These are phyloP conservation scores for Maccullochella peelii DNA, from an alignment of 2,113 vertebrate genomes.

Conservation along the genomic window DNA sequence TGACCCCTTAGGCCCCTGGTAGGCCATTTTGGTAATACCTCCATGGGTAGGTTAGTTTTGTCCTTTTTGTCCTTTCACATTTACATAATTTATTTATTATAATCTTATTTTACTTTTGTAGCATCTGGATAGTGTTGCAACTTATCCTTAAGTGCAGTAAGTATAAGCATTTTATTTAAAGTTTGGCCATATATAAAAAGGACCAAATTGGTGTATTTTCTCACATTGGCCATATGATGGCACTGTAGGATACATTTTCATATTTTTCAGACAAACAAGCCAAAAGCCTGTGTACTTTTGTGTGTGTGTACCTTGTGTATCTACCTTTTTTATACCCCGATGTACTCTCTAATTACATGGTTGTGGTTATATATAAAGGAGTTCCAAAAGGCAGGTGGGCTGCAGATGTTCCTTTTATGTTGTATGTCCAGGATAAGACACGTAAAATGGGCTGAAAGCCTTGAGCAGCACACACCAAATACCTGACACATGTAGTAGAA, in stretches of 20 bases:
- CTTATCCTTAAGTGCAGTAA: not conserved
- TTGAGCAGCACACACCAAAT: not conserved
- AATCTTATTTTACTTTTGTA: not conserved
- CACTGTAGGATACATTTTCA: conserved; percentile 19
- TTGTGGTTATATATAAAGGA: conserved; percentile 9
- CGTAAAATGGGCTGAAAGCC: not conserved
- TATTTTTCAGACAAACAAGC: not conserved
- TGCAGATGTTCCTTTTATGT: conserved; percentile 26
- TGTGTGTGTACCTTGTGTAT: not conserved
- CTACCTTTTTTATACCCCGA: not conserved
- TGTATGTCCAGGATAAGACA: not conserved
- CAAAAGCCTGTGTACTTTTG: not conserved
- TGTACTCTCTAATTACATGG: not conserved
- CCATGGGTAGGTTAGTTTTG: not conserved
- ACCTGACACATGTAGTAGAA: conserved; percentile 2
- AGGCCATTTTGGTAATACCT: not conserved
- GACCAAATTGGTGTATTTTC: not conserved
- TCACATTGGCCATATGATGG: conserved; percentile 53
- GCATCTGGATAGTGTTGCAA: not conserved
- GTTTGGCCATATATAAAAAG: no score
- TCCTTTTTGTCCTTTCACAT: not conserved
- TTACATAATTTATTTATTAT: not conserved
- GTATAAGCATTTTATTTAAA: not conserved
- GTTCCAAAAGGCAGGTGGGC: not conserved
- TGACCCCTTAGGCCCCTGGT: not conserved